phyloP scores from a whole-genome alignment of 1,140 invertebrate species.

The Onthophagus taurus region DNA sequence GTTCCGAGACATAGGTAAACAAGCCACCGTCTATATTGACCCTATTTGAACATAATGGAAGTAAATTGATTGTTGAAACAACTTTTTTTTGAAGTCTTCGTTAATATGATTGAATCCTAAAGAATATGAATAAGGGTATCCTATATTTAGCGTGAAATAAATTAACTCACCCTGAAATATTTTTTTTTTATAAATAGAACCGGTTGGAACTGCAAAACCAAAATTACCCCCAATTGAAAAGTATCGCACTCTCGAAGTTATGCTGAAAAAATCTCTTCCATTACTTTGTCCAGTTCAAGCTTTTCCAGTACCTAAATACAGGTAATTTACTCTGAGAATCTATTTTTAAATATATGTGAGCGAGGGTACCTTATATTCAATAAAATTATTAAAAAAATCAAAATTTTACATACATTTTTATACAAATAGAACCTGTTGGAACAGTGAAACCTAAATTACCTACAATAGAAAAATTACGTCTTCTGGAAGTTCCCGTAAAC shows the following conservation, averaged over 20 bases:
- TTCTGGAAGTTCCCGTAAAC: conserved; percentile 27
- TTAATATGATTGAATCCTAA: too few species aligned
- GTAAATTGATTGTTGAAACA: too few species aligned
- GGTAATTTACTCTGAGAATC: too few species aligned
- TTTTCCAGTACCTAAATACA: conserved; percentile 46
- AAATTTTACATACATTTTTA: too few species aligned
- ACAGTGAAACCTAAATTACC: conserved; percentile 48
- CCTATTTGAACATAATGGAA: too few species aligned
- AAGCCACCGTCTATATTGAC: too few species aligned
- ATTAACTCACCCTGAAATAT: background rate
- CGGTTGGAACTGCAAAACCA: conserved; percentile 48
- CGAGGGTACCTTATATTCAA: too few species aligned
- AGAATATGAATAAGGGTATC: conserved; percentile 1
- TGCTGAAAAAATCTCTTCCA: conserved; percentile 35
- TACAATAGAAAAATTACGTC: conserved; percentile 38
- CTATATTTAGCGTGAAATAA: background rate
- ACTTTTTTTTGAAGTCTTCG: too few species aligned
- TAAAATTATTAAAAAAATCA: too few species aligned
- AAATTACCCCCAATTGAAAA: conserved; percentile 40
- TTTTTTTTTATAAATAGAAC: too few species aligned
- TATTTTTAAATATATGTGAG: too few species aligned
- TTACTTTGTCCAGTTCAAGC: conserved; percentile 51
- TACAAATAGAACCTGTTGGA: conserved; percentile 53
- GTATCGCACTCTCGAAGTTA: conserved; percentile 35
- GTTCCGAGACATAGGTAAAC: conserved; percentile 48